These are phyloP conservation scores for Fulica atra DNA, from an alignment of 2,113 vertebrate species.

Conservation along the genomic window DNA sequence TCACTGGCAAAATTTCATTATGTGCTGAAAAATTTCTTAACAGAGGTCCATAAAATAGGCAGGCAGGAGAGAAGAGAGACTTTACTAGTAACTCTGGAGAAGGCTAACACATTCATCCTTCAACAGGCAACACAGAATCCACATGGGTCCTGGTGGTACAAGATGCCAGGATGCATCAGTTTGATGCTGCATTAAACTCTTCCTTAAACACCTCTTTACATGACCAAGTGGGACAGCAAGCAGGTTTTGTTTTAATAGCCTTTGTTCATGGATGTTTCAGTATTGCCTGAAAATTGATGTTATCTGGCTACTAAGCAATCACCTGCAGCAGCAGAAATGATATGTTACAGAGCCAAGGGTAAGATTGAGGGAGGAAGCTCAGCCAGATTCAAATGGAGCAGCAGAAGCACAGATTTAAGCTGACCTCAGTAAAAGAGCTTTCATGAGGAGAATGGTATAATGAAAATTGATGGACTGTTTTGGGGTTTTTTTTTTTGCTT, in stretches of 20 bases:
- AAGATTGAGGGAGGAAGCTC: neutral
- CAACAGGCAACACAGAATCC: neutral
- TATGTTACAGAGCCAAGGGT: neutral
- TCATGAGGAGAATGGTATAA: neutral
- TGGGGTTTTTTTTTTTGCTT: neutral
- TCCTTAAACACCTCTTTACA: neutral
- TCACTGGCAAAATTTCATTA: neutral
- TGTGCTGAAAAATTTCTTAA: neutral
- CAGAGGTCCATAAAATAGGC: neutral
- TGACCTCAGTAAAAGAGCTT: neutral
- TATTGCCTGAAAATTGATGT: neutral
- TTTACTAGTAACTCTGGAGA: neutral
- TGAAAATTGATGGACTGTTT: neutral
- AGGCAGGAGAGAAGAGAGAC: neutral
- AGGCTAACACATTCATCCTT: neutral
- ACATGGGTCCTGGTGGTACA: neutral
- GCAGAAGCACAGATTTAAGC: neutral
- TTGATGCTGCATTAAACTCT: neutral
- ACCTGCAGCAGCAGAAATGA: neutral
- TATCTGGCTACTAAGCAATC: neutral
- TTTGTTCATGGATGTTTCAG: neutral
- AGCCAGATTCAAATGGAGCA: neutral
- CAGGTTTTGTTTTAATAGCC: neutral
- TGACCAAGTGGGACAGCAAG: neutral
- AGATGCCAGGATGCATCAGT: neutral